Evolutionary conservation across 2,888 invertebrate genomes (phyloP), one percentile per base, ranked within the genome.

Genomic region (Altica lythri): DNA sequence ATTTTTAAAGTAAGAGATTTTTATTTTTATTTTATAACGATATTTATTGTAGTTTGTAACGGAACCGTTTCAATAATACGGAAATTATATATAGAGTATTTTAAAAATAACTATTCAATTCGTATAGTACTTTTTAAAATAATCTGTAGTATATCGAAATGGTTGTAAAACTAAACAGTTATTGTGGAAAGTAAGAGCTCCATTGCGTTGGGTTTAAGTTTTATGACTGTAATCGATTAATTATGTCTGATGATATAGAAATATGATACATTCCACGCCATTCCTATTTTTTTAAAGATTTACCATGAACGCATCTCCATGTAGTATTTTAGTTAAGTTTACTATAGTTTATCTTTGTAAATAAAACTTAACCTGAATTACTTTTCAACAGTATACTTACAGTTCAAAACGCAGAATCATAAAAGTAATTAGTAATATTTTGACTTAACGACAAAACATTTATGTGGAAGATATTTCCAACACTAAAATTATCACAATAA

Each of bases 291-390:
- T 57, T 50, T 40, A 40, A 51, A 50, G 14, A 38, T 30, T 42
- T 57, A 60, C 34, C 37, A 37, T 51, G 49, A 57, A 53, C 42
- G 34, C 29, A 40, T 40, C 40, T 40, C 40, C 40, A 40, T 48
- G 30, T 51, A 56, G 52, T 47, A 50, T 47, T 63, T 62, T 52
- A 60, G 64, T 67, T 67, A 59, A 65, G 64, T 66, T 66, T 67
- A 55, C 62, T 62, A 63, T 60, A 66, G 64, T 68, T 66, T 68
- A 68, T 53, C 12, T 8, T 58, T 68, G 68, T 68, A 69, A 49
- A 54, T 54, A 57, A 25, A 46, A 54, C 35, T 34, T 30, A 13
- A n/a, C 37, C 29, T n/a, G 2, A 22, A 2, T 38, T 40, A 22
- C 13, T 40, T 25, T 34, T 4, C 5, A 4, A 34, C 14, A 12